Percentiles rank a stretch among this genome's conserved stretches.
Evolutionary conservation across 2,113 vertebrate genomes (phyloP).

Genomic region (Sebastes schlegelii): DNA sequence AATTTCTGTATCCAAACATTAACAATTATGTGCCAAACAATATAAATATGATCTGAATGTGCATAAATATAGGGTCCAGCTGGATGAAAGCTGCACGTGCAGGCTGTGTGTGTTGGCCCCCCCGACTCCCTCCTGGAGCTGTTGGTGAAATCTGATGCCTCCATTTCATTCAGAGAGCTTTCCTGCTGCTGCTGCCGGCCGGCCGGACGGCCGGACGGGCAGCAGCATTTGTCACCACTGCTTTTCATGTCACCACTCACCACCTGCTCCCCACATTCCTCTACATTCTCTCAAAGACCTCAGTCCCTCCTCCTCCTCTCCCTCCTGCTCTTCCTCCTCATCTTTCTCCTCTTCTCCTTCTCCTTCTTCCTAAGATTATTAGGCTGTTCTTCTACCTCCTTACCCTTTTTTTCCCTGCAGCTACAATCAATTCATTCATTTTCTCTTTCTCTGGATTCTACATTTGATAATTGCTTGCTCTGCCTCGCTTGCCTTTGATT

Average conservation of each 20-base stretch:
- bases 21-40: no score
- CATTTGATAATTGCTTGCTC: conserved; percentile 25
- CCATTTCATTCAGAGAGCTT: conserved; percentile 69
- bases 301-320: conserved; percentile 49
- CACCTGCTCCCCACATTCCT: conserved; percentile 87
- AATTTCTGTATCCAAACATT: no score
- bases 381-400: conserved; percentile 15
- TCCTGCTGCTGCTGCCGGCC: conserved; percentile 52
- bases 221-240: conserved; percentile 84
- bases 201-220: conserved; percentile 42
- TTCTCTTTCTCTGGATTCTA: conserved; percentile 9
- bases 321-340: conserved; percentile 34
- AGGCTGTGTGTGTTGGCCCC: no score
- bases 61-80: no score
- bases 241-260: conserved; percentile 85
- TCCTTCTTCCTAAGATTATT: background rate
- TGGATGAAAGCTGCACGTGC: background rate
- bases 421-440: background rate
- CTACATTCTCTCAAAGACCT: conserved; percentile 81
- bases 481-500: background rate
- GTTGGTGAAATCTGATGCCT: conserved; percentile 71
- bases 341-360: conserved; percentile 18
- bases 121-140: background rate
- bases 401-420: background rate
- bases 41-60: no score